These are phyloP conservation scores for Pithys albifrons DNA, from an alignment of 2,113 vertebrate species.

Conservation along the genomic window DNA sequence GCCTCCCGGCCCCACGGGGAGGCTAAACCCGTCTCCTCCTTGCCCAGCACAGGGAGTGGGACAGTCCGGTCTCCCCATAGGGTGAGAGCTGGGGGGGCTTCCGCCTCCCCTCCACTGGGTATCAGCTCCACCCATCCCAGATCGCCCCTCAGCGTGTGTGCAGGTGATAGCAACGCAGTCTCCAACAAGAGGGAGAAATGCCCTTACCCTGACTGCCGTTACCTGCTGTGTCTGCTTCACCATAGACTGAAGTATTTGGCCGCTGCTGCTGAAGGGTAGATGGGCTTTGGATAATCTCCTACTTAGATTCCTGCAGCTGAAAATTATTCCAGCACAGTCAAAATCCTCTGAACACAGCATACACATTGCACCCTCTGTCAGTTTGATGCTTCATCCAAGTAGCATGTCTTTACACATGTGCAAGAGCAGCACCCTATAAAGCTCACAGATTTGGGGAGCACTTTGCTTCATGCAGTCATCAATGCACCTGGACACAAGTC, in stretches of 20 bases:
- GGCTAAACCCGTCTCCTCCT: not conserved
- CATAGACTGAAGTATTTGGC: not conserved
- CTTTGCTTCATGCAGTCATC: not conserved
- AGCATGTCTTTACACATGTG: not conserved
- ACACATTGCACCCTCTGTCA: not conserved
- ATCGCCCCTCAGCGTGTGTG: not conserved
- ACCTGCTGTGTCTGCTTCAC: not conserved
- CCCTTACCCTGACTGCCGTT: not conserved
- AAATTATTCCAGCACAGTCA: not conserved
- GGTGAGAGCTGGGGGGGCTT: not conserved
- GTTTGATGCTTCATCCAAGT: not conserved
- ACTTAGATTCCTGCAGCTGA: not conserved
- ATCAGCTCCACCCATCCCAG: not conserved
- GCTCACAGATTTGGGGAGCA: not conserved
- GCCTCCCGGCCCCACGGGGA: not conserved
- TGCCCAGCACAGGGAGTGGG: rapidly evolving
- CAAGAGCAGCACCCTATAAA: not conserved
- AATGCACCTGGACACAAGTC: not conserved
- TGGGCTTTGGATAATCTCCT: not conserved
- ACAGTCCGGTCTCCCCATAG: not conserved
- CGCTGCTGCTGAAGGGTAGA: not conserved
- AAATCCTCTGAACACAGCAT: not conserved
- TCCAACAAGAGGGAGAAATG: not conserved
- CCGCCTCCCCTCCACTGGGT: not conserved
- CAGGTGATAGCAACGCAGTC: not conserved